Base-by-base conservation (phyloP, 2,113 vertebrate genomes). In the Charina bottae region DNA sequence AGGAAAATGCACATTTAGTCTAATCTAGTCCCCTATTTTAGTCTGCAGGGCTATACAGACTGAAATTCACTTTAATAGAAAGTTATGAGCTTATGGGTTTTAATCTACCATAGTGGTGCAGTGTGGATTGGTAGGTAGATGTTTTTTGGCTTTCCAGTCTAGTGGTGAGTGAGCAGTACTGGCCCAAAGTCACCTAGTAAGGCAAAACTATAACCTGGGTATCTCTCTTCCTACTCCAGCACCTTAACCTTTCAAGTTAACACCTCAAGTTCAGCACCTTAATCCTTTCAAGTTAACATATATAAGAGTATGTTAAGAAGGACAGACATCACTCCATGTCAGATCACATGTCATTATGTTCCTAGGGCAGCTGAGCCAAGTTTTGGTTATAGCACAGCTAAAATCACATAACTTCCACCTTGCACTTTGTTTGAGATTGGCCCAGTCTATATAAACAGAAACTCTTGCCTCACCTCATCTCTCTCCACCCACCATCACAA, bases 1-100 rank as follows among this genome's bases (percentile, higher is more conserved):
- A 87, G 78, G 56, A 90, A 54, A 95, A 88, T 93, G 91, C 37
- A 92, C 55, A 87, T 64, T 91, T 86, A 90, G 88, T 37, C 33
- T 78, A 15, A 78, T 78, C 37, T 37, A 78, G 33, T 21, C 17
- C 42, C 33, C 64, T 89, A 78, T 26, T 0, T 87, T 68, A 89
- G 11, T 49, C 28, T 53, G 26, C 60, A 21, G 9, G 17, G 46
- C 15, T 89, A 5, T 17, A n/a, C 13, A 23, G 26, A n/a, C 7
- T 4, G 4, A 42, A 13, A 53, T 19, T 64, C 24, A 37, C 19
- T 53, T n/a, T 12, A 4, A 87, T 3, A 42, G 21, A 37, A 59
- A 42, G 72, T 42, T 10, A 78, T 21, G 33, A 78, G 37, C 33
- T 78, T 78, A 37, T 37, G 33, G 33, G 2, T 78, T 78, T 23